Conservation (phyloP, 2,113 vertebrate genomes). For the Notarius quadriscutis region DNA sequence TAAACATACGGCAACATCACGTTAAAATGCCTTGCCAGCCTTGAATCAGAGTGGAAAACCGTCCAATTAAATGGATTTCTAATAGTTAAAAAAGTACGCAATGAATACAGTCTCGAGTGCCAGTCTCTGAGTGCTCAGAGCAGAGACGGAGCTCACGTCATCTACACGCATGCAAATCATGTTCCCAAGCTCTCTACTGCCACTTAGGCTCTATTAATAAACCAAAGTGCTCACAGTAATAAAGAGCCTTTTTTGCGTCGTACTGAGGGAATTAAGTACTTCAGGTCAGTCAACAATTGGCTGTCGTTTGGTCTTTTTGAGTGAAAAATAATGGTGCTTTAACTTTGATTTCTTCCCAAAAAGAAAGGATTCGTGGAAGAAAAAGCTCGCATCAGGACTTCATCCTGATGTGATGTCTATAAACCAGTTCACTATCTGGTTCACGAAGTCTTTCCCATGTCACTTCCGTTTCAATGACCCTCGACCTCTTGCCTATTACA, state of each 20-base stretch:
- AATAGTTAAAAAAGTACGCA: background rate
- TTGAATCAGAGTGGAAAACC: background rate
- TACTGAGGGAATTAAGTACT: background rate
- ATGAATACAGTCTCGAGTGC: background rate
- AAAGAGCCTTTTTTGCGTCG: conserved; percentile 2
- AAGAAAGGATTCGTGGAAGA: background rate
- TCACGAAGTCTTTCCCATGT: too few species aligned
- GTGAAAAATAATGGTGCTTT: background rate
- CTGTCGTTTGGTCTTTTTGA: background rate
- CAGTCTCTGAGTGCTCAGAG: background rate
- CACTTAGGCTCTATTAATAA: conserved; percentile 28
- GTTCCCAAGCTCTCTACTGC: background rate
- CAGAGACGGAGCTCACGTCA: background rate
- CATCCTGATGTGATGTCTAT: background rate
- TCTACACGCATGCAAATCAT: background rate
- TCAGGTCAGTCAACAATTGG: background rate
- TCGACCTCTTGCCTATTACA: too few species aligned
- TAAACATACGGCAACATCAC: background rate
- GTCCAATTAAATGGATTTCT: background rate
- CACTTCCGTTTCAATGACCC: too few species aligned
- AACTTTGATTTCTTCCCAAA: background rate
- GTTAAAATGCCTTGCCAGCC: background rate
- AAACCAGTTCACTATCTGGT: background rate
- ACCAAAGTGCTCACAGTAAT: background rate
- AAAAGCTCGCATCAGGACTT: background rate